Evolutionary conservation across 2,113 vertebrate species (phyloP), one percentile per base, ranked within the genome.

Genomic region (Daboia siamensis): DNA sequence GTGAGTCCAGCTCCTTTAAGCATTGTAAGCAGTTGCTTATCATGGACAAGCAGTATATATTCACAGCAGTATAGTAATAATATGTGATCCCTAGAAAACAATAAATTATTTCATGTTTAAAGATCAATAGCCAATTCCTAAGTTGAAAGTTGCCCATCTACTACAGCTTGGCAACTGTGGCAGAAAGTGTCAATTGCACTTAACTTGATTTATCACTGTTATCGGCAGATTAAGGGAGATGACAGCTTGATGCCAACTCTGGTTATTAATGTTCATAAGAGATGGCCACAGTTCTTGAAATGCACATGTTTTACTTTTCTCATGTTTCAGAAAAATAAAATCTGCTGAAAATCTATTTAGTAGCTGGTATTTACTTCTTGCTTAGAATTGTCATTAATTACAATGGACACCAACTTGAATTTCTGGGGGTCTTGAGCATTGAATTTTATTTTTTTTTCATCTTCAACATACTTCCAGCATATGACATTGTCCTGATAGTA

Each of bases 201-300:
- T 96, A 93, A 39, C 84, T 95, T 94, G 33, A 9, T 94, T 93
- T 96, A 86, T 91, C 39, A 54, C 93, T 51, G 90, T 95, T 96
- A 94, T 95, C 91, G 95, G 94, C 87, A 74, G 91, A 93, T 95
- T 95, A 64, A 90, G 92, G 92, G 93, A 93, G n/a, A 61, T 95
- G 93, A 93, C 61, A 95, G 88, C 46, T 88, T 96, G 91, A 93
- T 93, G 93, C 90, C 5, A 0, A 91, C 93, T 90, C 94, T 95
- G 85, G 91, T 86, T 90, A 94, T 96, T 94, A 90, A 93, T 86
- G 90, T 59, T 93, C 33, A 52, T 12, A 93, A 89, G 84, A 90
- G 87, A 44, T 44, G 92, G 20, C 93, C 92, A 61, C 13, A 52
- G n/a, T 74, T 92, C 89, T 86, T 93, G 92, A 93, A 59, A 48